Evolutionary conservation across 2,797 vertebrate genomes (phyloP), one percentile per base, ranked within the genome.

Genomic region (Muraenolepis orangiensis): DNA sequence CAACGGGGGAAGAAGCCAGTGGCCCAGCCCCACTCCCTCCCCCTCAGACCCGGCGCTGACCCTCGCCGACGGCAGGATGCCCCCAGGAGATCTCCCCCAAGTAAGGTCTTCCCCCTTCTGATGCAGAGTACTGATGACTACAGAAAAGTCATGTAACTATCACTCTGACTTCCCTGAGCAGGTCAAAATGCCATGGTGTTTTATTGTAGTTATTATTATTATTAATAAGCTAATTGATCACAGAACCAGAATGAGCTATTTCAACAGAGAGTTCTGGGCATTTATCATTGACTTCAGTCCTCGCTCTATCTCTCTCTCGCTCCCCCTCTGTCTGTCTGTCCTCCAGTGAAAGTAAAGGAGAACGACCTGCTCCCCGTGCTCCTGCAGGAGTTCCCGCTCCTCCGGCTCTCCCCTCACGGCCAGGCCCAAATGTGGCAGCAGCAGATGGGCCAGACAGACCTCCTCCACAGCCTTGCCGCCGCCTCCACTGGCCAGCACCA

Each of bases 381-480:
- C 42, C 84, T 96, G 81, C 94, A 97, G 40, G 95, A 97, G 77
- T 90, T 98, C 81, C 97, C 96, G 6, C 91, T 93, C 74, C 94
- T 99, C 64, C 94, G 91, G 74, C 87, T 99, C 80, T 96, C 96
- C 42, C 87, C 91, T 18, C 93, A 88, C 0, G 83, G 94, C 0
- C 86, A 98, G 79, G 91, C 88, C 23, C 91, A 81, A 80, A 96
- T 98, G 97, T 98, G 96, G 96, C 93, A 91, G 80, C 93, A 93
- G 87, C 98, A 99, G 92, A 90, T 95, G 51, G 90, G 92, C 69
- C 96, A 98, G 73, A 86, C 94, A 20, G 89, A 95, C 75, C 89
- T 91, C 66, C 93, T 98, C 23, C 89, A 91, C 31, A 81, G 89
- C 6, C 20, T 79, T 74, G 86, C 89, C 16, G 90, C 90, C 57